A percentile compares a stretch with the other conserved stretches of the same genome.
phyloP scores from a whole-genome alignment of 2,113 vertebrate species.

The Salminus brasiliensis region DNA sequence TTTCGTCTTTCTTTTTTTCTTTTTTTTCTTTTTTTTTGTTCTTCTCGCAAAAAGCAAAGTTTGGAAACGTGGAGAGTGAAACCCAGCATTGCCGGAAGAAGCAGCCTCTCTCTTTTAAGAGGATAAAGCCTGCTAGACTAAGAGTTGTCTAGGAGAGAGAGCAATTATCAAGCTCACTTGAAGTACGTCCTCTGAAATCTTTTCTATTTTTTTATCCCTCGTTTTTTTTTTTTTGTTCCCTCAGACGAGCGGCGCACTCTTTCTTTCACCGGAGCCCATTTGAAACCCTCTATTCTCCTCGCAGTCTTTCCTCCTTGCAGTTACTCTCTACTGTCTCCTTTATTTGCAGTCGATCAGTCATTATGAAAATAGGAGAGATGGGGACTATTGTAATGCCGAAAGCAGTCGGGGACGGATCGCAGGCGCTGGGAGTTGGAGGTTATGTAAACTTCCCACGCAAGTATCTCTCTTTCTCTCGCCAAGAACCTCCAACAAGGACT shows the following conservation, averaged over 20 bases:
- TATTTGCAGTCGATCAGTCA: conserved; percentile 26
- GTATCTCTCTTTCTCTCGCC: neutral
- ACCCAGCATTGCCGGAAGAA: neutral
- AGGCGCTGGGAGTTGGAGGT: conserved; percentile 13
- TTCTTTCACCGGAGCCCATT: conserved; percentile 1
- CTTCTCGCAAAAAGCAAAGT: conserved; percentile 2
- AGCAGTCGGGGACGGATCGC: conserved; percentile 3
- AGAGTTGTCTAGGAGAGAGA: conserved; percentile 23
- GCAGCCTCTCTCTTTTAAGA: conserved; percentile 7
- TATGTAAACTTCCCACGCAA: conserved; percentile 46
- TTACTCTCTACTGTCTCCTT: neutral
- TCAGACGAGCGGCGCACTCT: neutral
- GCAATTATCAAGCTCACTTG: conserved; percentile 37
- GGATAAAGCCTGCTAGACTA: neutral
- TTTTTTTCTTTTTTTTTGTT: too few species aligned
- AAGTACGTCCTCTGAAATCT: neutral
- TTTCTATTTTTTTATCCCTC: neutral
- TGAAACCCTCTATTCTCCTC: neutral
- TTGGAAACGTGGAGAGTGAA: neutral
- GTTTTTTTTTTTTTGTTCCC: neutral
- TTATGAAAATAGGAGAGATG: conserved; percentile 26
- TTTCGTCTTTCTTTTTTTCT: too few species aligned
- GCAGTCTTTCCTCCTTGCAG: neutral
- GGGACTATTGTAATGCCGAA: neutral
- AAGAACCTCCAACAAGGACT: conserved; percentile 16